phyloP scores from a whole-genome alignment of 2,888 invertebrate species.

The Epinotia bilunana region DNA sequence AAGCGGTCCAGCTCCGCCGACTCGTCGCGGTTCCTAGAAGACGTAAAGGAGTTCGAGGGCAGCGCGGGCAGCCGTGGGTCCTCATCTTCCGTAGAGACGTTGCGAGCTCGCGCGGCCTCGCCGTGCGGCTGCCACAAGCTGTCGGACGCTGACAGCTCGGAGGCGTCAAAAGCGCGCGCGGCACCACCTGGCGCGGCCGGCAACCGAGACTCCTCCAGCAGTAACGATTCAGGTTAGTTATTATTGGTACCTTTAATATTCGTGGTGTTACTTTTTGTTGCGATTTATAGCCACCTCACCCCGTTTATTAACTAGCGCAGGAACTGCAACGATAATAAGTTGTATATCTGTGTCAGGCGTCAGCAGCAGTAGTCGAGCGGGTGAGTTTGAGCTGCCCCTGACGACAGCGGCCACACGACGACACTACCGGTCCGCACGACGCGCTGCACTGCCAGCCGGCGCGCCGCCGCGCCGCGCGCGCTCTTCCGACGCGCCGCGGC shows the following conservation, averaged over 20 bases:
- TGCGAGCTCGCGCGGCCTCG: conserved; percentile 69
- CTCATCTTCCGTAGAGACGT: conserved; percentile 78
- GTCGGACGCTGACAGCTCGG: conserved; percentile 75
- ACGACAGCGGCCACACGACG: conserved; percentile 82
- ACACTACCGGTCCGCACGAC: conserved; percentile 82
- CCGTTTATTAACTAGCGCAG: too few species aligned
- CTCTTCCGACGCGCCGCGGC: conserved; percentile 87
- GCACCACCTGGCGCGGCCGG: conserved; percentile 87
- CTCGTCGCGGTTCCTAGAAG: conserved; percentile 88
- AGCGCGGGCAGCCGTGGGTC: conserved; percentile 74
- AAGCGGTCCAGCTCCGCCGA: conserved; percentile 90
- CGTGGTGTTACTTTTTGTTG: too few species aligned
- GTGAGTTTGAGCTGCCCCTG: conserved; percentile 86
- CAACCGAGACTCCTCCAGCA: conserved; percentile 91
- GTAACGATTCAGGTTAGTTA: conserved; percentile 88
- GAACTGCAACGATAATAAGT: neutral
- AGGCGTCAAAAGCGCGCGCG: conserved; percentile 62
- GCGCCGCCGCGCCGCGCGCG: conserved; percentile 87
- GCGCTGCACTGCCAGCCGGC: conserved; percentile 83
- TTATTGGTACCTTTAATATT: neutral
- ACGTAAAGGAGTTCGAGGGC: conserved; percentile 83
- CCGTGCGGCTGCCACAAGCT: conserved; percentile 72
- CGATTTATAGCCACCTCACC: too few species aligned
- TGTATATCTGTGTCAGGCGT: conserved; percentile 4
- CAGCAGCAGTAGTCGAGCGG: conserved; percentile 56